These are phyloP conservation scores for Amphipoea oculea DNA, from an alignment of 2,888 invertebrate species.

Conservation along the genomic window DNA sequence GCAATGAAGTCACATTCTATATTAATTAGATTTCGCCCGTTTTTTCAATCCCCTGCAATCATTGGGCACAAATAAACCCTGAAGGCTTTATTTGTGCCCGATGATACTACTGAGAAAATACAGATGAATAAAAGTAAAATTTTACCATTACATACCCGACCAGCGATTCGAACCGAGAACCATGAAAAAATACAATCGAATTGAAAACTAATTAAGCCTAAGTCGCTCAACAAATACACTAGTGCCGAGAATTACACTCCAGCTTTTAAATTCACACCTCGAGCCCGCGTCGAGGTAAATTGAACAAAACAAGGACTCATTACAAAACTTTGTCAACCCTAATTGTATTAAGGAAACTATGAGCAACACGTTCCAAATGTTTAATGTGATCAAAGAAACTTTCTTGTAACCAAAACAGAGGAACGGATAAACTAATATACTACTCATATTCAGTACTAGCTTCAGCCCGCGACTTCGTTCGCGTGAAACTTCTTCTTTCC, in stretches of 20 bases:
- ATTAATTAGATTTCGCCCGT: no score
- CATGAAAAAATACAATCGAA: not conserved
- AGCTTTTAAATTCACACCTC: slow-evolving; percentile 13
- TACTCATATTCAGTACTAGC: not conserved
- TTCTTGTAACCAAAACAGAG: not conserved
- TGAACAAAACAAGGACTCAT: slow-evolving; percentile 32
- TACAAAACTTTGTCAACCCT: slow-evolving; percentile 5
- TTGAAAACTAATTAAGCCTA: no score
- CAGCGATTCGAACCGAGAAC: not conserved
- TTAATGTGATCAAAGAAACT: slow-evolving; percentile 21
- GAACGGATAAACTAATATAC: not conserved
- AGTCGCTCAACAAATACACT: no score
- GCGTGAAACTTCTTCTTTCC: no score
- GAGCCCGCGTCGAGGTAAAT: not conserved
- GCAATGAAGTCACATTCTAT: no score
- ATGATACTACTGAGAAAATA: not conserved
- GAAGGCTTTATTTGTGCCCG: no score
- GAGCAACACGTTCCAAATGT: not conserved
- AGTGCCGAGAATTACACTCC: not conserved
- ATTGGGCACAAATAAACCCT: not conserved
- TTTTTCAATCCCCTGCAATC: no score
- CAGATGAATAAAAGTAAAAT: not conserved
- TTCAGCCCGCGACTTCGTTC: no score
- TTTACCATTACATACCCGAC: not conserved
- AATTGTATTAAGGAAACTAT: slow-evolving; percentile 5